Evolutionary conservation across 1,140 invertebrate genomes (phyloP), one percentile per base, ranked within the genome.

Genomic region (Drosophila ogumai): DNA sequence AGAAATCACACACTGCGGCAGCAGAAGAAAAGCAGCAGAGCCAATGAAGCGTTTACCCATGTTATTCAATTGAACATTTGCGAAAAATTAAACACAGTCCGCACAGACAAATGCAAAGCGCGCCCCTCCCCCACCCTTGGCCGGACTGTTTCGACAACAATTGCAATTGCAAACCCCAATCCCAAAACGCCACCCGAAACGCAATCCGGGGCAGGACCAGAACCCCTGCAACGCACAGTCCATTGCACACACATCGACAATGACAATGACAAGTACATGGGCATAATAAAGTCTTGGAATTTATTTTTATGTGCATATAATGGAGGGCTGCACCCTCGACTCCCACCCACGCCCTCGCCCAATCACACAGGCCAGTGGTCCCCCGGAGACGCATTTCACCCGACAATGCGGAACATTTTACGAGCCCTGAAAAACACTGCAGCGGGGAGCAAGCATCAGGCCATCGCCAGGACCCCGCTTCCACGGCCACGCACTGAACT

Each of bases 281-380:
- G 77, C 77, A 90, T 90, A 88, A 88, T 88, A 88, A 88, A 90
- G 81, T 90, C 85, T 90, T 85, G 77, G 81, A 90, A 90, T 90
- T 90, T 90, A 90, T 90, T 90, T 90, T 90, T 90, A 90, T 90
- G 85, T 79, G 74, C 85, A 81, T 81, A 90, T 90, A 90, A 90
- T 90, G 50, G 86, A 85, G 85, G 85, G 63, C 68, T 79, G 77
- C 49, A 44, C 41, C 71, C 73, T 54, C 78, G 25, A 25, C 15
- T 41, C 22, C 36, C 17, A 32, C 31, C 47, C 59, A 43, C 63
- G 22, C 17, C 22, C 17, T 41, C 41, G 69, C 69, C 68, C 69
- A 61, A 72, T 64, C 75, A 72, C 58, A 58, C 75, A 43, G 50
- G 38, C 56, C 59, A 43, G 54, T 41, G 64, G 44, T 67, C 82